Conservation (phyloP, 2,113 vertebrate species). For the Lophura nycthemera region DNA sequence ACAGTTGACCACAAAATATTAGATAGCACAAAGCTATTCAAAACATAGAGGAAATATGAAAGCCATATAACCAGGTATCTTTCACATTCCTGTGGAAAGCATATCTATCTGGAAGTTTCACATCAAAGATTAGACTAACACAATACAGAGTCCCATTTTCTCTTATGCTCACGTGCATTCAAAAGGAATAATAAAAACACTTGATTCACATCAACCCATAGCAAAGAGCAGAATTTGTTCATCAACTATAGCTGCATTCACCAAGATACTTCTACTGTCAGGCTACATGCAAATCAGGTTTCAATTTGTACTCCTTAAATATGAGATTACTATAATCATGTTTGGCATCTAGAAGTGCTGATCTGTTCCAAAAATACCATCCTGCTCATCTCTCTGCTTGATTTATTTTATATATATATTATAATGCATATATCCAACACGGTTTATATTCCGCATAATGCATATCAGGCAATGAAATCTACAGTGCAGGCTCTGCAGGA, state of each 20-base stretch:
- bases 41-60: not conserved
- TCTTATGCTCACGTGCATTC: not conserved
- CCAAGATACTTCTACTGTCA: constrained; percentile 16
- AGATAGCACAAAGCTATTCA: not conserved
- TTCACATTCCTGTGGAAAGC: not conserved
- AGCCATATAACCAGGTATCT: not conserved
- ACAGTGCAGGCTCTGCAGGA: not conserved
- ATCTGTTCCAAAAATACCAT: constrained; percentile 35
- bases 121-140: not conserved
- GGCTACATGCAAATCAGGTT: constrained; percentile 20
- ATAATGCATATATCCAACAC: not conserved
- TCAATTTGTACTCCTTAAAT: constrained; percentile 37
- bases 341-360: constrained; percentile 35
- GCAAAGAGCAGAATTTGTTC: not conserved
- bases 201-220: not conserved
- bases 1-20: not conserved
- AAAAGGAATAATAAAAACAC: not conserved
- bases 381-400: not conserved
- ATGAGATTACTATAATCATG: constrained; percentile 27
- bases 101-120: not conserved
- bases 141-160: not conserved
- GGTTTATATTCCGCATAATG: constrained; percentile 6
- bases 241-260: not conserved
- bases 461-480: not conserved
- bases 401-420: constrained; percentile 39